Base-by-base conservation (phyloP, 2,888 invertebrate genomes). In the Elgonia sp. region DNA sequence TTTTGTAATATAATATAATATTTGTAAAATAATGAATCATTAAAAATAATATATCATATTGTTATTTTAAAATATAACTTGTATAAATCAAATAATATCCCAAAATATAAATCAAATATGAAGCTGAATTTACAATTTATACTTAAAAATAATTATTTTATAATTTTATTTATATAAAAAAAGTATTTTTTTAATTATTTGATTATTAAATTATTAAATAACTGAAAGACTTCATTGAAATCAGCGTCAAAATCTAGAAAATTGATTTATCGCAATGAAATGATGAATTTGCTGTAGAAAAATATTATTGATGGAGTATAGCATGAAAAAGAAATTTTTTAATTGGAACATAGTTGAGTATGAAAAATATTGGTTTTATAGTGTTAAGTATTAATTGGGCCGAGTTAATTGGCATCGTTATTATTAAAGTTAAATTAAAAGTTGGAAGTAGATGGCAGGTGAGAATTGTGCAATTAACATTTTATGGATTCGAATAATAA, bases 381-480 rank as follows among this genome's bases (percentile, higher is more conserved):
- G 69, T 29, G 29, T 46, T 60, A 60, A 80, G 55, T 62, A 81
- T 50, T 29, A 70, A 70, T 81, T 81, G 39, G n/a, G 8, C 0
- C 40, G 70, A 16, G 39, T 79, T 69, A 69, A 79, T 67, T 77
- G 55, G 67, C 79, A 39, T 16, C 29, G 50, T 16, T 20, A 80
- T 60, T 62, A 70, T 60, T 65, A n/a, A 70, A 65, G 21, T 20
- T 39, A n/a, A 80, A 70, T 62, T 80, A 70, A 60, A 70, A 80
- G 57, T 50, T 29, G 20, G 9, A 18, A 46, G 53, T 70, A 29
- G 40, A 62, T 37, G 53, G 40, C 18, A 53, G 18, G 39, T 20
- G 70, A 60, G 39, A 29, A 62, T 80, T 62, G 70, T 62, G 50
- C 62, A 80, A 80, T 80, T 62, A 70, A 70, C 62, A 37, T 67